A percentile compares a stretch with the other conserved stretches of the same genome.
These are phyloP conservation scores for Labroides dimidiatus DNA, from an alignment of 2,797 vertebrate genomes.

Conservation along the genomic window DNA sequence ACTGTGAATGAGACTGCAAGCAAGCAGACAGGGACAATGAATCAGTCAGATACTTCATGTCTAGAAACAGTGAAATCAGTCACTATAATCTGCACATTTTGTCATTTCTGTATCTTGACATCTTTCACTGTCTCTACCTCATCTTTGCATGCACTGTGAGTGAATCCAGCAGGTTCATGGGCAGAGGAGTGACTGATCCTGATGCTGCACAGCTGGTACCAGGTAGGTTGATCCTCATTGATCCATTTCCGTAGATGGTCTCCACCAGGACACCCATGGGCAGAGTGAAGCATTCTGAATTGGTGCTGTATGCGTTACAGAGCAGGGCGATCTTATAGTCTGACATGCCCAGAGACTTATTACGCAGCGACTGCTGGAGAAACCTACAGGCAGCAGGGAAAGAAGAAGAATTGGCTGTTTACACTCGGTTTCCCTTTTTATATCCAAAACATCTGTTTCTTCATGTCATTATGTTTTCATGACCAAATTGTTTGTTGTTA, in stretches of 20 bases:
- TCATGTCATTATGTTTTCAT: too few relatives aligned
- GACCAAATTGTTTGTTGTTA: too few relatives aligned
- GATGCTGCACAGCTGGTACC: conserved; percentile 96
- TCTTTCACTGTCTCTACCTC: conserved; percentile 84
- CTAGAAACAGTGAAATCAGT: too few relatives aligned
- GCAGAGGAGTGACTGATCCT: conserved; percentile 93
- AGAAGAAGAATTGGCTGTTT: neutral
- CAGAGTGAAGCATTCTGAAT: conserved; percentile 97
- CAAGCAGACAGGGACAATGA: neutral
- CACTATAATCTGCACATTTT: too few relatives aligned
- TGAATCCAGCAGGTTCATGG: conserved; percentile 98
- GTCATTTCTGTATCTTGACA: neutral
- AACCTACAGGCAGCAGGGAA: conserved; percentile 82
- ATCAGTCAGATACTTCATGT: neutral
- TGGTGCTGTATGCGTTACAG: conserved; percentile 98
- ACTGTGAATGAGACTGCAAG: conserved; percentile 94
- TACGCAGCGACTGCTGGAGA: conserved; percentile 96
- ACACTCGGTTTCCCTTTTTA: too few relatives aligned
- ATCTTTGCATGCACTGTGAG: conserved; percentile 99
- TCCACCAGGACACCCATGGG: conserved; percentile 98
- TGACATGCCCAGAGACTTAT: conserved; percentile 96
- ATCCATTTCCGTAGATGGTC: conserved; percentile 98
- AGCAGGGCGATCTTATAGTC: conserved; percentile 99
- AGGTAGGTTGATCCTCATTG: conserved; percentile 91
- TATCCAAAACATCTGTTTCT: too few relatives aligned